Evolutionary conservation across 1,140 invertebrate genomes (phyloP), one percentile per base, ranked within the genome.

Genomic region (Drosophila nannoptera): DNA sequence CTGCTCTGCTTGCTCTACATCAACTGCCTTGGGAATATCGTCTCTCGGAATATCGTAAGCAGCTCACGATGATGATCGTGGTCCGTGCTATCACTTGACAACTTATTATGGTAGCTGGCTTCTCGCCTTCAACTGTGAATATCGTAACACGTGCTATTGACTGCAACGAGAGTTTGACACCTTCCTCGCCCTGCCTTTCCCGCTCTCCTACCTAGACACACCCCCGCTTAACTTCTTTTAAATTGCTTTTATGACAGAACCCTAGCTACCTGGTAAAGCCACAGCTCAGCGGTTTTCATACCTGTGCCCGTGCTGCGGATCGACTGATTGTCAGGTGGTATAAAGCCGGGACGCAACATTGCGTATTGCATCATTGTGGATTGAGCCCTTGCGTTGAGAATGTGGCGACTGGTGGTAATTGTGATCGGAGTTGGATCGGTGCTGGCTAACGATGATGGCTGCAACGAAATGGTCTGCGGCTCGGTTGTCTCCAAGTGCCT

Each of bases 401-500:
- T 74, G 76, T 33, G 56, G 6, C 40, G 16, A 45, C 31, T 46
- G 33, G 12, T 66, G 12, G 42, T 43, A 12, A 14, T 66, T 6
- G 9, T 73, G 7, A 35, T 78, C 8, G 5, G 33, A 11, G 5
- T 64, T 7, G 38, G 11, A 5, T 14, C 46, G 12, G 49, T 31
- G 7, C 16, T 22, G 4, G 58, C 64, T 49, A 75, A 64, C 36
- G 78, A 71, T 0, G 87, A 88, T 14, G 87, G 73, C 2, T 89
- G 87, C 68, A 89, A 89, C 52, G 87, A 89, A 49, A 81, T 87
- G 38, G 87, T 89, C 49, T 89, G 87, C 48, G 87, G 88, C 8
- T 97, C 96, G 86, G 94, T 98, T 22, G 97, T 98, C 4, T 98
- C 96, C 87, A 98, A 98, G 90, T 99, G 97, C 88, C 95, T 98